Evolutionary conservation across 1,140 invertebrate species (phyloP).

Genomic region (Papilio dardanus): DNA sequence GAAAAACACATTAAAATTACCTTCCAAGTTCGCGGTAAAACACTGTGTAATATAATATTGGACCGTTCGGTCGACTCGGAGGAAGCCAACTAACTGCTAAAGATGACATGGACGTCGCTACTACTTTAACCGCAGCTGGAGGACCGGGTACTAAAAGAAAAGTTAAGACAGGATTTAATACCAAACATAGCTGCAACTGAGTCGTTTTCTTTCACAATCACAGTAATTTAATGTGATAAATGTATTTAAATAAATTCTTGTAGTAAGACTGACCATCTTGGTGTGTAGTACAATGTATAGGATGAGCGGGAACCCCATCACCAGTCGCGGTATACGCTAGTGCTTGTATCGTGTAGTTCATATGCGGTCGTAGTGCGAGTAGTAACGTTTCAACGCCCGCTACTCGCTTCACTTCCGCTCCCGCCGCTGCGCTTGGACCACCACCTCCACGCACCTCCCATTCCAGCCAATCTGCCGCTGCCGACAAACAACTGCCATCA

Average conservation of each 20-base stretch:
- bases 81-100: slow-evolving; percentile 93
- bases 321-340: slow-evolving; percentile 92
- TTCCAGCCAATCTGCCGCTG: slow-evolving; percentile 77
- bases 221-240: neutral
- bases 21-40: slow-evolving; percentile 87
- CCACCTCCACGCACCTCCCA: slow-evolving; percentile 69
- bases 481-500: slow-evolving; percentile 79
- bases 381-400: slow-evolving; percentile 89
- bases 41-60: slow-evolving; percentile 92
- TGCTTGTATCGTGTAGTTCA: slow-evolving; percentile 93
- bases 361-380: slow-evolving; percentile 88
- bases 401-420: slow-evolving; percentile 88
- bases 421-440: slow-evolving; percentile 49
- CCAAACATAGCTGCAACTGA: neutral
- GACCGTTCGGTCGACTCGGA: slow-evolving; percentile 90
- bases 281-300: slow-evolving; percentile 91
- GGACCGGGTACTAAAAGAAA: slow-evolving; percentile 87
- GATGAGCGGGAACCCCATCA: slow-evolving; percentile 89
- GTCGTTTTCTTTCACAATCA: neutral
- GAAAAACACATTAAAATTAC: slow-evolving; percentile 42
- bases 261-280: slow-evolving; percentile 86
- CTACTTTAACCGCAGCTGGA: slow-evolving; percentile 91
- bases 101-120: slow-evolving; percentile 89
- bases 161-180: neutral
- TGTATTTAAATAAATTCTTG: neutral